Conservation (phyloP, 64 coral and sea anemone species). For the Actinia equina region DNA sequence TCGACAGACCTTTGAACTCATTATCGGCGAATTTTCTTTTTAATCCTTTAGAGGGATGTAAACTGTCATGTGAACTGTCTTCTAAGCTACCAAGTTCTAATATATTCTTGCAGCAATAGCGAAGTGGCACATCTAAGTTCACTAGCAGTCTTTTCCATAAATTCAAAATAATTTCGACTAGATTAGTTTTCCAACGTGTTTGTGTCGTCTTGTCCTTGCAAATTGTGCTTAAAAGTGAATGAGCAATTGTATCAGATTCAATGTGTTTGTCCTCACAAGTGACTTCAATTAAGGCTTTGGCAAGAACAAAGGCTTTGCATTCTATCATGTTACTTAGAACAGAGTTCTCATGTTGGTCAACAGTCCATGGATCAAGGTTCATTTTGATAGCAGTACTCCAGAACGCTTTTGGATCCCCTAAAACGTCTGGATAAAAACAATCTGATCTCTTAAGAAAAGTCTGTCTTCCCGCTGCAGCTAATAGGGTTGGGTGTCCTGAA, state of each 20-base stretch:
- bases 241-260: background rate
- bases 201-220: background rate
- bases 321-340: background rate
- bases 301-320: conserved; percentile 11
- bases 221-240: background rate
- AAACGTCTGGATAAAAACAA: conserved; percentile 3
- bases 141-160: background rate
- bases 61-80: background rate
- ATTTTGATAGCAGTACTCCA: background rate
- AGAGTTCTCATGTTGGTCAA: background rate
- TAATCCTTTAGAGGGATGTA: background rate
- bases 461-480: background rate
- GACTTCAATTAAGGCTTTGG: conserved; percentile 17
- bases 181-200: background rate
- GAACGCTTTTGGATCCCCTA: background rate
- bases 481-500: background rate
- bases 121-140: background rate
- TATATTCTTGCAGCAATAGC: background rate
- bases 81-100: background rate
- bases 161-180: background rate
- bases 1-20: background rate
- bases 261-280: conserved; percentile 6
- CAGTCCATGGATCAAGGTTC: background rate
- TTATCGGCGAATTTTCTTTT: background rate
- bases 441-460: background rate